A percentile compares a stretch with the other conserved stretches of the same genome.
These are phyloP conservation scores for Mobula hypostoma DNA, from an alignment of 2,113 vertebrate species.

Conservation along the genomic window DNA sequence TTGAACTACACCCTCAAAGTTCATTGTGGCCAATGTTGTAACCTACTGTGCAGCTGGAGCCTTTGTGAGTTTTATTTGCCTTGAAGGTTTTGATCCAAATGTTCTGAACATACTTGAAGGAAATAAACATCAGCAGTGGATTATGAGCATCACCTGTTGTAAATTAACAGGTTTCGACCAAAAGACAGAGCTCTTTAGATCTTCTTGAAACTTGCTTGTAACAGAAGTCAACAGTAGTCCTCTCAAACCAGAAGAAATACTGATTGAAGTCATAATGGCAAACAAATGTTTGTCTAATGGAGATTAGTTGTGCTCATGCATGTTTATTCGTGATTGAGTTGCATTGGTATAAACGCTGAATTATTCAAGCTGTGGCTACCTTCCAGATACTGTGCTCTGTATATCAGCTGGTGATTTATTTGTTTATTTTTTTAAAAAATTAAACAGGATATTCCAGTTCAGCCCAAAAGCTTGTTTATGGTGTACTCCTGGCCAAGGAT, in stretches of 20 bases:
- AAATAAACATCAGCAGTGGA: background rate
- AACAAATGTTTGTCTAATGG: background rate
- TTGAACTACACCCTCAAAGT: background rate
- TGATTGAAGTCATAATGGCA: background rate
- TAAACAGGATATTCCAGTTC: constrained; percentile 12
- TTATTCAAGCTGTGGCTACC: background rate
- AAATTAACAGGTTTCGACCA: background rate
- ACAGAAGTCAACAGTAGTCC: background rate
- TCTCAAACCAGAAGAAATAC: background rate
- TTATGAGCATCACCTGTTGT: background rate
- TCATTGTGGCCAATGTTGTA: background rate
- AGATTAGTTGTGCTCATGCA: background rate
- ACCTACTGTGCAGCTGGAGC: background rate
- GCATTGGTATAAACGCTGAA: background rate
- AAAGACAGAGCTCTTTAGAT: background rate
- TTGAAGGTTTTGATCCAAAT: background rate
- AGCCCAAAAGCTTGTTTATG: background rate
- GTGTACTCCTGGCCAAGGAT: background rate
- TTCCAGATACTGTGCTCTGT: background rate
- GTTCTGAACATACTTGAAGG: constrained; percentile 4
- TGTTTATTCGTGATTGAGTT: background rate
- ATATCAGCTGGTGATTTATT: background rate
- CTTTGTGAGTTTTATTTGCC: background rate
- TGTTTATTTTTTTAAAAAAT: constrained; percentile 2
- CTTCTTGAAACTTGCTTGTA: background rate